phyloP scores from a whole-genome alignment of 1,140 invertebrate species.

The Thrips palmi region DNA sequence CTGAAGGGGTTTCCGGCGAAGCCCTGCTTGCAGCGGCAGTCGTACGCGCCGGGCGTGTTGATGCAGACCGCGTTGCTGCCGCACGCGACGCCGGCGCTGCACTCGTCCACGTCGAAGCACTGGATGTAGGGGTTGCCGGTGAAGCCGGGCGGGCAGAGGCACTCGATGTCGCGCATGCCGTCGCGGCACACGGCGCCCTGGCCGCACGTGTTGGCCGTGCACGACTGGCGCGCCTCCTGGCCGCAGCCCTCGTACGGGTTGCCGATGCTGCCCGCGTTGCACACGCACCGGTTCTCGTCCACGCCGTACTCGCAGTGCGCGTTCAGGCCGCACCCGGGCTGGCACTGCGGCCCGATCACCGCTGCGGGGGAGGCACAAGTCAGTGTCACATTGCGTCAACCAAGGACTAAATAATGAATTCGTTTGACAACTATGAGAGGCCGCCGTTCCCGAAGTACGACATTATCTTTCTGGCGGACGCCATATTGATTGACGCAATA shows the following conservation, averaged over 20 bases:
- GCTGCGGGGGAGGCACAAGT: conserved; percentile 32
- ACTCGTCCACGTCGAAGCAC: conserved; percentile 70
- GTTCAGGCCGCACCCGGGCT: conserved; percentile 58
- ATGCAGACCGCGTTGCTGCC: conserved; percentile 73
- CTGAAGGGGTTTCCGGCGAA: conserved; percentile 72
- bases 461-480: too few relatives aligned
- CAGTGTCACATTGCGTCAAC: background rate
- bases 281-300: conserved; percentile 52
- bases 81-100: conserved; percentile 53
- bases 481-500: background rate
- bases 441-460: too few relatives aligned
- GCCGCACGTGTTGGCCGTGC: conserved; percentile 53
- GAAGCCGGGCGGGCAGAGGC: conserved; percentile 61
- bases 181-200: conserved; percentile 57
- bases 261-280: conserved; percentile 61
- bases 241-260: conserved; percentile 75
- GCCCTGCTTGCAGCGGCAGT: conserved; percentile 65
- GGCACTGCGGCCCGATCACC: conserved; percentile 53
- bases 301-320: conserved; percentile 72
- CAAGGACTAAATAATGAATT: background rate
- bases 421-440: background rate
- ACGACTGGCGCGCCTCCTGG: conserved; percentile 46
- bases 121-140: conserved; percentile 70
- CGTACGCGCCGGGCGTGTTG: conserved; percentile 69
- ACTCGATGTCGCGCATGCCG: conserved; percentile 51